Evolutionary conservation across 2,113 vertebrate species (phyloP).

Genomic region (Passer domesticus): DNA sequence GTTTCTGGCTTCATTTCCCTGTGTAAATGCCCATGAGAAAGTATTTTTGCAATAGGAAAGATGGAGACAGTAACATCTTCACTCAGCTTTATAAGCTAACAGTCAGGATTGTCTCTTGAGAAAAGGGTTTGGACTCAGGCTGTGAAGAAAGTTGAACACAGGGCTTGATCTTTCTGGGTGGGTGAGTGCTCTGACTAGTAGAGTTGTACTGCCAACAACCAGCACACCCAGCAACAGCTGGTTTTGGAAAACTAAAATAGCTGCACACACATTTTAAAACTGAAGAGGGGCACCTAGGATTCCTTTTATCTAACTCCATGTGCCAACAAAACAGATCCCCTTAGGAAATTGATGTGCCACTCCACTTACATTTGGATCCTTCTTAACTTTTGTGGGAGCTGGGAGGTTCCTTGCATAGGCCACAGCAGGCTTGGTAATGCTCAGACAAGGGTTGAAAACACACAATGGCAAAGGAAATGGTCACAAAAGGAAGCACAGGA

Average conservation of each 20-base stretch:
- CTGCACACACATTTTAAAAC: background rate
- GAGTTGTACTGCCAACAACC: background rate
- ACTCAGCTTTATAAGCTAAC: background rate
- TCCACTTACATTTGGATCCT: background rate
- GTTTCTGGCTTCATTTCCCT: background rate
- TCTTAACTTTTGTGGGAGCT: background rate
- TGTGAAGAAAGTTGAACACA: background rate
- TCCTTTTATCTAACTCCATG: background rate
- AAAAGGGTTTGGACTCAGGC: background rate
- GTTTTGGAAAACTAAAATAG: background rate
- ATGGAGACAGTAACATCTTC: background rate
- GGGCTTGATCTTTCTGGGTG: background rate
- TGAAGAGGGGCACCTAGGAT: background rate
- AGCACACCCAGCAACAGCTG: background rate
- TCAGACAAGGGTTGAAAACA: background rate
- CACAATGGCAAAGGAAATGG: background rate
- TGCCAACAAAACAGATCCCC: background rate
- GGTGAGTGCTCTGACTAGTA: background rate
- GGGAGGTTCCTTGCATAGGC: background rate
- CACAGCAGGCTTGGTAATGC: background rate
- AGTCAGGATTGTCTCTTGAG: background rate
- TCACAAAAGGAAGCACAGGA: background rate
- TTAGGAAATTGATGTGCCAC: background rate
- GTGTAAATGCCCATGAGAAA: background rate
- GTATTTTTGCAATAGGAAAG: background rate